These are phyloP conservation scores for Sprattus sprattus DNA, from an alignment of 2,113 vertebrate species.

Conservation along the genomic window DNA sequence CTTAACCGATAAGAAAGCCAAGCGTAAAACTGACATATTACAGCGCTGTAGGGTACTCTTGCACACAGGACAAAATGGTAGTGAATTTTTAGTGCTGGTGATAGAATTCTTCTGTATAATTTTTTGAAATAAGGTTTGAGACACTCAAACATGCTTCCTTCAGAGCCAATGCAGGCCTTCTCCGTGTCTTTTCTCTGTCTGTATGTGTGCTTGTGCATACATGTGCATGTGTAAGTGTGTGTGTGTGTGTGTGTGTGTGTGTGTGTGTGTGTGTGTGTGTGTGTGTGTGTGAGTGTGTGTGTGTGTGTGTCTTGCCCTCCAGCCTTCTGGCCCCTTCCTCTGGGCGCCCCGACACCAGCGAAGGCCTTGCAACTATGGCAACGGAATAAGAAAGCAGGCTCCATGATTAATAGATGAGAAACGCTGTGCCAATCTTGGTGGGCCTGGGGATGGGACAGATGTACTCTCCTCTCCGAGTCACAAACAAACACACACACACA, in stretches of 20 bases:
- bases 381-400: constrained; percentile 94
- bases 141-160: background rate
- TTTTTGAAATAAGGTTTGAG: background rate
- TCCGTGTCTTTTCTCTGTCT: background rate
- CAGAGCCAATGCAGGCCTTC: background rate
- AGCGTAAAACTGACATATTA: background rate
- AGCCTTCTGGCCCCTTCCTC: constrained; percentile 81
- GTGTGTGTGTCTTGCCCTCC: constrained; percentile 34
- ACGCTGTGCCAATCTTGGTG: constrained; percentile 81
- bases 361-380: constrained; percentile 98
- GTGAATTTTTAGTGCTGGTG: background rate
- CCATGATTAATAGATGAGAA: constrained; percentile 99
- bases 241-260: constrained; percentile 3
- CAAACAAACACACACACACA: constrained; percentile 45
- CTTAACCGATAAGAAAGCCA: background rate
- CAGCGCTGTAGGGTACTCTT: background rate
- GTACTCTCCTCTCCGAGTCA: constrained; percentile 56
- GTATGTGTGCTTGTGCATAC: background rate
- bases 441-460: constrained; percentile 76
- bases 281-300: too few species aligned
- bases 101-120: background rate
- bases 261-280: constrained; percentile 15
- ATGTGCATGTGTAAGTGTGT: background rate
- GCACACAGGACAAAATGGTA: background rate
- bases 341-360: constrained; percentile 89